Evolutionary conservation across 2,113 vertebrate species (phyloP), one percentile per base, ranked within the genome.

Genomic region (Monopterus albus): DNA sequence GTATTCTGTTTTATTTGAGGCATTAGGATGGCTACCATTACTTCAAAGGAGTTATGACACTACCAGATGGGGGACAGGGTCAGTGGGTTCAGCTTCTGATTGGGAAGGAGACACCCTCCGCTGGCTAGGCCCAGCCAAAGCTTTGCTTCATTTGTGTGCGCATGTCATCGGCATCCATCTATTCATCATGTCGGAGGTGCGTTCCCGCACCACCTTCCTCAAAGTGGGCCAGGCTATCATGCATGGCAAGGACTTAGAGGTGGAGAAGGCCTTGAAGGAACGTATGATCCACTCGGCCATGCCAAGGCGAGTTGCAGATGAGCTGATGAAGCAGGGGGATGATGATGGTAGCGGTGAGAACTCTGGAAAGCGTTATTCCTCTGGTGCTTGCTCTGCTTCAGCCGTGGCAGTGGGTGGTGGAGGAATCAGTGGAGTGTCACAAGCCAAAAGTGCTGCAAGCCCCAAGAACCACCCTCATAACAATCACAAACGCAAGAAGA

Each of bases 251-350:
- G 98, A 99, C 81, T 88, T 99, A 68, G 96, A 98, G 88, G 97
- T 99, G 72, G 98, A 99, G 87, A 99, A 99, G 91, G 97, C 96
- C 53, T 92, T 99, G 73, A 99, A 99, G 89, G 98, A 99, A 81
- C 94, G 97, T 18, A 99, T 99, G 97, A 99, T 99, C 91, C 98
- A 99, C 84, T 99, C 97, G 0, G 98, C 99, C 75, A 99, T 99
- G 98, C 98, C 98, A 2, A 93, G 94, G 79, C 92, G 95, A 72
- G 97, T 99, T 25, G 98, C 98, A 0, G 96, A 99, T 23, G 96
- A 99, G 84, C 87, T 99, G 72, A 95, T 99, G 97, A 97, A 95
- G 80, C 97, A 97, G 84, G 96, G 97, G 0, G 97, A 99, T 10
- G 98, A 99, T 13, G 98, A 99, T 82, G 95, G 94, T 61, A 93